Evolutionary conservation across 1,140 invertebrate species (phyloP).

Genomic region (Diploscapter pachys): DNA sequence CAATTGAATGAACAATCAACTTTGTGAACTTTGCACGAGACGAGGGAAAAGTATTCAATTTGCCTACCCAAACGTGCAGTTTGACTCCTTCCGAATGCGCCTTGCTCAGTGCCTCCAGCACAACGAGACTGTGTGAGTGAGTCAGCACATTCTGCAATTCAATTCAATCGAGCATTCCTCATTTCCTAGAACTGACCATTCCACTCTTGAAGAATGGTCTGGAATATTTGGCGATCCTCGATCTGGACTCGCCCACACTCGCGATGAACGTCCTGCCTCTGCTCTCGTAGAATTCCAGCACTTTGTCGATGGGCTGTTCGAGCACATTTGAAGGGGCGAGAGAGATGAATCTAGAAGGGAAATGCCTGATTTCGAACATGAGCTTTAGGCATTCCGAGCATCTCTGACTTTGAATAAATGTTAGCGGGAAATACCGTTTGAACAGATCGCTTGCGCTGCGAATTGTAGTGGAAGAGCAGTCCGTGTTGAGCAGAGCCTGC

Average conservation of each 20-base stretch:
- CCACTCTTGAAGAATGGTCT: conserved; percentile 80
- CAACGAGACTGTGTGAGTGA: conserved; percentile 84
- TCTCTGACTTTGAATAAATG: conserved; percentile 4
- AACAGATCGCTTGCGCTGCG: conserved; percentile 86
- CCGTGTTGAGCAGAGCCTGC: conserved; percentile 74
- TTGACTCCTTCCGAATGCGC: conserved; percentile 74
- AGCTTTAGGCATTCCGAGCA: too few species aligned
- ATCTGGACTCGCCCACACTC: conserved; percentile 66
- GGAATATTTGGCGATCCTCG: conserved; percentile 78
- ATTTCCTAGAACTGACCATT: conserved; percentile 66
- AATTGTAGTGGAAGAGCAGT: conserved; percentile 79
- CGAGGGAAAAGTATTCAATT: neutral
- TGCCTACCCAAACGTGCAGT: conserved; percentile 68
- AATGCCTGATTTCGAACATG: too few species aligned
- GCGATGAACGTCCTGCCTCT: conserved; percentile 61
- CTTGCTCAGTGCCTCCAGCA: conserved; percentile 78
- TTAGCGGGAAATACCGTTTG: conserved; percentile 40
- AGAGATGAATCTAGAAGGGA: conserved; percentile 76
- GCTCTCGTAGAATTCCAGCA: conserved; percentile 59
- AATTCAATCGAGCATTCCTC: conserved; percentile 38
- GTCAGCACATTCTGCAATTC: conserved; percentile 77
- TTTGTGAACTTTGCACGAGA: neutral
- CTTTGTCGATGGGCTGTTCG: conserved; percentile 54
- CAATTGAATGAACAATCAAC: neutral
- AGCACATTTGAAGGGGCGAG: conserved; percentile 66